Conservation (phyloP, 2,113 vertebrate species). For the Gasterosteus aculeatus region DNA sequence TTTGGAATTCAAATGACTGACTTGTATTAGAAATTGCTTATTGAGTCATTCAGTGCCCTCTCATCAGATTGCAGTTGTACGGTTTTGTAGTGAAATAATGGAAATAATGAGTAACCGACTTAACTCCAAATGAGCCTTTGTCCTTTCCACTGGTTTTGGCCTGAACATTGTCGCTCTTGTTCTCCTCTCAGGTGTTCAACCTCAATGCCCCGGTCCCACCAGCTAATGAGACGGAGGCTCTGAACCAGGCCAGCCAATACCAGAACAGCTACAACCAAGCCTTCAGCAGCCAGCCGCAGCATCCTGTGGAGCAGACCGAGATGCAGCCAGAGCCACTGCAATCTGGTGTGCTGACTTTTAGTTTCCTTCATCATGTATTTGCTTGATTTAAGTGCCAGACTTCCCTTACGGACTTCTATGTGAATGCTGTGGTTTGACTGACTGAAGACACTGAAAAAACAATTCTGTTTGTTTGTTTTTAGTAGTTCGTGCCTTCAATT, state of each 20-base stretch:
- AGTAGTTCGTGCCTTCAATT: slow-evolving; percentile 92
- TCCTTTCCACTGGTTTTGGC: slow-evolving; percentile 55
- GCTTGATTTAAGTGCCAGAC: background rate
- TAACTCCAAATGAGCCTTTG: slow-evolving; percentile 38
- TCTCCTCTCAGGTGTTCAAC: slow-evolving; percentile 90
- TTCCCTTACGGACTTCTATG: background rate
- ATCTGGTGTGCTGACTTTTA: slow-evolving; percentile 83
- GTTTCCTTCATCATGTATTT: background rate
- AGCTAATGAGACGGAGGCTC: slow-evolving; percentile 91
- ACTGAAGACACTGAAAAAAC: background rate
- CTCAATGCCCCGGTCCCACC: slow-evolving; percentile 98
- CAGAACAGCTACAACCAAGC: slow-evolving; percentile 93
- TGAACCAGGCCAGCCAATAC: slow-evolving; percentile 93
- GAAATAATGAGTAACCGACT: slow-evolving; percentile 35
- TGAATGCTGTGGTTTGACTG: background rate
- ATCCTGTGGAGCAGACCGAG: slow-evolving; percentile 91
- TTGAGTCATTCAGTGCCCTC: slow-evolving; percentile 13
- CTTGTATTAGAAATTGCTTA: background rate
- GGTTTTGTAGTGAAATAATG: slow-evolving; percentile 25
- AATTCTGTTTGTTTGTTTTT: background rate
- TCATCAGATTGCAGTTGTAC: slow-evolving; percentile 19
- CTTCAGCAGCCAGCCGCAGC: slow-evolving; percentile 89
- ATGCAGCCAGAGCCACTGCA: slow-evolving; percentile 94
- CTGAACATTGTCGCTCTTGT: slow-evolving; percentile 58
- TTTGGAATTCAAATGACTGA: slow-evolving; percentile 1